These are phyloP conservation scores for Brachyptera risi DNA, from an alignment of 2,888 invertebrate species.

Conservation along the genomic window DNA sequence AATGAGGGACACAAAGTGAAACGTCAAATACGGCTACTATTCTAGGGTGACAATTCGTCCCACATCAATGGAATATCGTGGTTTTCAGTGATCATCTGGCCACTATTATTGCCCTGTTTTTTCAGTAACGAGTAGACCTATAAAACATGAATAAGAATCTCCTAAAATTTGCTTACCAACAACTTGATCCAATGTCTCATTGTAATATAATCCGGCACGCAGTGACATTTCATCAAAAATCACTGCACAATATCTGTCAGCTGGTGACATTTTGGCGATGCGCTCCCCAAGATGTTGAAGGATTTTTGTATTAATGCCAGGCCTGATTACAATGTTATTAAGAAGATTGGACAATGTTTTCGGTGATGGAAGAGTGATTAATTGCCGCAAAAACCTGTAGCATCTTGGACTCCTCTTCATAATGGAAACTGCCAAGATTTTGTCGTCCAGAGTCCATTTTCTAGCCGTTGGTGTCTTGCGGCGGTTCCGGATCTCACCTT, in stretches of 20 bases:
- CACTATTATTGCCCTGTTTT: no score
- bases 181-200: no score
- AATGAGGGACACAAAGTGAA: no score
- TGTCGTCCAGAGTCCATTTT: slow-evolving; percentile 2
- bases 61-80: no score
- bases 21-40: no score
- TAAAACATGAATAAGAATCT: neutral
- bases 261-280: slow-evolving; percentile 8
- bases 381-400: slow-evolving; percentile 11
- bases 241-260: slow-evolving; percentile 12
- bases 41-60: no score
- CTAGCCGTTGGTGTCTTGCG: no score
- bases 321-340: slow-evolving; percentile 1
- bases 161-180: neutral
- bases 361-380: slow-evolving; percentile 4
- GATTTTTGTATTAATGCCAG: slow-evolving; percentile 18
- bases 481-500: no score
- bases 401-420: slow-evolving; percentile 13
- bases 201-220: slow-evolving; percentile 3
- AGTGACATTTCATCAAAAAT: slow-evolving; percentile 23
- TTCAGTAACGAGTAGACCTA: neutral
- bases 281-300: slow-evolving; percentile 1
- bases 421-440: neutral
- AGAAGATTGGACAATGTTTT: slow-evolving; percentile 21
- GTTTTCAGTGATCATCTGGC: no score